Conservation (phyloP, 2,797 vertebrate genomes). For the Antennarius maculatus region DNA sequence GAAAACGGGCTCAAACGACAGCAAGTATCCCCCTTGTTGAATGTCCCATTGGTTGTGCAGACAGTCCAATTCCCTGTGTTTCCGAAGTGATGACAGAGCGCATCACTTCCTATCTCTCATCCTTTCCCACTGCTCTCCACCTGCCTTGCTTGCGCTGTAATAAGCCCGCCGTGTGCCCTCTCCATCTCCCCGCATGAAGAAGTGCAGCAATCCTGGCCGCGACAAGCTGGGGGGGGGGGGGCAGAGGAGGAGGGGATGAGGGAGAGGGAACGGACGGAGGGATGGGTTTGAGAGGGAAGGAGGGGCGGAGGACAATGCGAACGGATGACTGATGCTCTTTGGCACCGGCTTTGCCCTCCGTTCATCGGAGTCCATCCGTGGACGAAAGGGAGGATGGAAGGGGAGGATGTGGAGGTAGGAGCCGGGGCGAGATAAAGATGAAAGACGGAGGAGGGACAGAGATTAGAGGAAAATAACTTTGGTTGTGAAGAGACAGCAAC, state of each 20-base stretch:
- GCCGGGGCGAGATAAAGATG: conserved; percentile 28
- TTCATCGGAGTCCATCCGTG: conserved; percentile 47
- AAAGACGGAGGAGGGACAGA: conserved; percentile 40
- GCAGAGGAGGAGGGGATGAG: conserved; percentile 29
- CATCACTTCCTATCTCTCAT: conserved; percentile 46
- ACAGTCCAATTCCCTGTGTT: conserved; percentile 32
- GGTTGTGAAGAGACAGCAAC: conserved; percentile 52
- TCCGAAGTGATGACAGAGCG: conserved; percentile 34
- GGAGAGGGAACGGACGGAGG: conserved; percentile 20
- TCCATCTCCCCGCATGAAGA: conserved; percentile 56
- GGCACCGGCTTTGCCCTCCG: conserved; percentile 53
- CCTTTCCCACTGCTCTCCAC: conserved; percentile 42
- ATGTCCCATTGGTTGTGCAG: conserved; percentile 30
- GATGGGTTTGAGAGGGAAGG: background rate
- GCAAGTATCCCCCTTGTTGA: conserved; percentile 38
- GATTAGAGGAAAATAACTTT: conserved; percentile 51
- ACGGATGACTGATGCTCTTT: conserved; percentile 75
- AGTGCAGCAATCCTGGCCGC: conserved; percentile 54
- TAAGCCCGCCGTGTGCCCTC: conserved; percentile 51
- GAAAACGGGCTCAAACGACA: conserved; percentile 33
- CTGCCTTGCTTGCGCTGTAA: conserved; percentile 52
- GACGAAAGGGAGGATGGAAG: conserved; percentile 1
- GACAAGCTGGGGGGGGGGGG: conserved; percentile 25
- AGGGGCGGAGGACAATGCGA: conserved; percentile 37
- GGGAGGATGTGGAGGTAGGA: conserved; percentile 11